Evolutionary conservation across 2,113 vertebrate genomes (phyloP), one percentile per base, ranked within the genome.

Genomic region (Hyperopisus bebe): DNA sequence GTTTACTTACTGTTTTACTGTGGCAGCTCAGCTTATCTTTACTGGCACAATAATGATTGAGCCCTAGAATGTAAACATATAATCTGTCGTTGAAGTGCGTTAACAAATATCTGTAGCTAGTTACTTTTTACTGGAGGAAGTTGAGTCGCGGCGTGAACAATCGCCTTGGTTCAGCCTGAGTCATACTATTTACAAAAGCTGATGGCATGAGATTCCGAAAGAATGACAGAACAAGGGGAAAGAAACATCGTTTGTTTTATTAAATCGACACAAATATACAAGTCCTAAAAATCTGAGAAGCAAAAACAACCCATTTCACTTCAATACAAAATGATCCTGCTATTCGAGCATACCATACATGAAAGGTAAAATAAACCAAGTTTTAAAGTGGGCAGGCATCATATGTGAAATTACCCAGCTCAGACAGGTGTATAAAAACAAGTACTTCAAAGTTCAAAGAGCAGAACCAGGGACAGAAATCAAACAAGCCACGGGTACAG

Each of bases 221-320:
- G 3, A 82, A 80, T 53, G 7, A 89, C 66, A 77, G 46, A 39
- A 89, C n/a, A 50, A 50, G 46, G 51, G 48, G 70, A 89, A 89
- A 89, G 70, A 82, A 89, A 89, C 35, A 80, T 39, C 10, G 74
- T 89, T 48, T 31, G 70, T 82, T 89, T 88, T 89, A 89, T 89
- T 89, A 55, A 86, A 87, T 86, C n/a, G 58, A 74, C 88, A 89
- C 70, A 89, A 89, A 89, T 89, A 51, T 89, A 89, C 88, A 89
- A 48, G 88, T 80, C 77, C 70, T 89, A 89, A 80, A 89, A 89
- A 84, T 46, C 39, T 53, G 62, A 82, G 70, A 53, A 24, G 27
- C 62, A 89, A 82, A 77, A 80, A 89, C 24, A 19, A 77, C 21
- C 42, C 46, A 48, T 35, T 88, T 48, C 47, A 82, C 31, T 82